Evolutionary conservation across 2,113 vertebrate species (phyloP), one percentile per base, ranked within the genome.

Genomic region (Sebastes fasciatus): DNA sequence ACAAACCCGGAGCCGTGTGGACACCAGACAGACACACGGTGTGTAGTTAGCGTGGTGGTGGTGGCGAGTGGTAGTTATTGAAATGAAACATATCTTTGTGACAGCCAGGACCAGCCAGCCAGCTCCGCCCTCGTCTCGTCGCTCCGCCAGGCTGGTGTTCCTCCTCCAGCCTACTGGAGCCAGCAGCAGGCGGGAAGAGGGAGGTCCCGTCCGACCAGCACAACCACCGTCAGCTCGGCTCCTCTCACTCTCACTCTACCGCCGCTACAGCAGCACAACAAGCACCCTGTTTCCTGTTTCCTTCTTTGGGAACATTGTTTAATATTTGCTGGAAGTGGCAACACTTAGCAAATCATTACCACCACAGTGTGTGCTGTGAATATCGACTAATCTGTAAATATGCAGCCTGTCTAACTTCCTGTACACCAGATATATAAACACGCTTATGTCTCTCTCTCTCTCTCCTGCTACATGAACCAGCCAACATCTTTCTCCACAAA

Each of bases 111-210:
- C 58, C 67, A 34, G 34, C 34, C 34, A 34, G 34, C 26, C 68
- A 64, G 86, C 77, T 83, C 83, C 86, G 81, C 83, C 86, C 84
- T 81, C 80, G 65, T 57, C 57, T 43, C 78, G 34, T 34, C 34
- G 34, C 3, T 34, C 4, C 54, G 60, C 19, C 62, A 21, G 77
- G 54, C 69, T 42, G 8, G 34, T 17, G 69, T 40, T 78, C 17
- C 72, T 87, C 60, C 71, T 54, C 62, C 74, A 74, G 78, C 86
- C 82, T 34, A 52, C 82, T 2, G 49, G 60, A 60, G 86, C 13
- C 68, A 40, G 60, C 54, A n/a, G 48, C 58, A 26, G 78, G 14
- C 52, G 12, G 21, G 48, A 60, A 76, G 75, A 88, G 88, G 83
- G 86, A 76, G 86, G 86, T 77, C 8, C 77, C 87, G 74, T 40